Evolutionary conservation across 2,888 invertebrate genomes (phyloP), one percentile per base, ranked within the genome.

Genomic region (Trichopoda pennipes): DNA sequence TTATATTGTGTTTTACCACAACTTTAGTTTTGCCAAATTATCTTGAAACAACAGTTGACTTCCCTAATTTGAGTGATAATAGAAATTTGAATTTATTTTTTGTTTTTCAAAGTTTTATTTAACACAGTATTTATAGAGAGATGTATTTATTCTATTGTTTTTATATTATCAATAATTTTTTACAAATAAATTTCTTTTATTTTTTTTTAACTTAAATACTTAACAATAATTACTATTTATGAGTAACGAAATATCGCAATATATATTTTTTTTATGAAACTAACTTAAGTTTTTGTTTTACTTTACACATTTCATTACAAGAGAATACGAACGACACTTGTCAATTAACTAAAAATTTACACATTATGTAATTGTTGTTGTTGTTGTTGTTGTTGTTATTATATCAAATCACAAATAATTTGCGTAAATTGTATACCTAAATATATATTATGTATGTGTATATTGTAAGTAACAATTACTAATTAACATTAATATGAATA

Each of bases 161-260:
- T 28, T 6, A 28, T 1, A 19, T 68, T 75, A 28, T 4, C 51
- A 32, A 1, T 53, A 4, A 69, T 68, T 55, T 68, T 53, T 82
- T 82, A 82, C 79, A 82, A 79, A 76, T 76, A 79, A 44, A 63
- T 58, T 77, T 58, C 53, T 38, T 53, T 64, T 69, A 3, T 38
- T 38, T 38, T 38, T 38, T 10, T 35, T 58, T 66, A 12, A 56
- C 81, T 78, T 74, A 78, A 74, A 73, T 78, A 42, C 81, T 82
- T 82, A 82, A 82, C 82, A 82, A 74, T 70, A 64, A 79, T 75
- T 72, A 79, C 68, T 82, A 70, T 14, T 61, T 61, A 17, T 42
- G 75, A 75, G 58, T 53, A 75, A 28, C 28, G 4, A 28, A 63
- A 75, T 70, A 66, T 78, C 66, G 74, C 66, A 72, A 66, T 81